These are phyloP conservation scores for Meteorus cinctellus DNA, from an alignment of 2,888 invertebrate genomes.

Conservation along the genomic window DNA sequence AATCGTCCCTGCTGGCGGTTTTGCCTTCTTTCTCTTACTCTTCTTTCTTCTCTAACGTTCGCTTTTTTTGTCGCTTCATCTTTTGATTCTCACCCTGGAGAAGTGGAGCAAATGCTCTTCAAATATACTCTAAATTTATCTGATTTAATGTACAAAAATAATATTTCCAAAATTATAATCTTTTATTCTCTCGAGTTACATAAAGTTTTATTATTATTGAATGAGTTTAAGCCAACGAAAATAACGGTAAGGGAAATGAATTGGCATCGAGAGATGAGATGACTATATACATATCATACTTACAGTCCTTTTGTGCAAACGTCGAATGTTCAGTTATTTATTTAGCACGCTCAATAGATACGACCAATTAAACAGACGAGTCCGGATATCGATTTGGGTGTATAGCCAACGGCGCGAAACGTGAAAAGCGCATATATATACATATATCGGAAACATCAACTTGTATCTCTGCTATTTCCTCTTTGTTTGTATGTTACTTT, in stretches of 20 bases:
- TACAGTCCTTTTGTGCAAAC: not conserved
- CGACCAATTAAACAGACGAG: conserved; percentile 40
- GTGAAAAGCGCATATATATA: conserved; percentile 28
- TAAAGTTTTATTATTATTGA: not conserved
- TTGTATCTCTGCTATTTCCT: conserved; percentile 18
- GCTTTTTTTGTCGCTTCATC: conserved; percentile 39
- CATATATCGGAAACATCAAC: conserved; percentile 21
- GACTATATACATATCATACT: not conserved
- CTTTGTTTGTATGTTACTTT: not conserved
- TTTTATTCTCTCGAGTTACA: not conserved
- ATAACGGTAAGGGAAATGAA: too few relatives aligned
- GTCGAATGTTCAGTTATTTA: conserved; percentile 16
- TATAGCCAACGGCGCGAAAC: conserved; percentile 28
- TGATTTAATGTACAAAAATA: conserved; percentile 9
- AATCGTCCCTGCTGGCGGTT: conserved; percentile 44
- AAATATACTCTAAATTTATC: conserved; percentile 21
- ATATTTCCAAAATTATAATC: not conserved
- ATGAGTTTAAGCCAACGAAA: too few relatives aligned
- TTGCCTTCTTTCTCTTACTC: conserved; percentile 13
- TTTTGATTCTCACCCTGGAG: conserved; percentile 33
- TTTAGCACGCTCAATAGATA: conserved; percentile 30
- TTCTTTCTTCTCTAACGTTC: conserved; percentile 2
- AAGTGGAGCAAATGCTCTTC: conserved; percentile 21
- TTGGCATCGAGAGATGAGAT: too few relatives aligned
- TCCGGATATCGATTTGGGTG: conserved; percentile 32